Evolutionary conservation across 1,140 invertebrate genomes (phyloP).

Genomic region (Drosophila punjabiensis): DNA sequence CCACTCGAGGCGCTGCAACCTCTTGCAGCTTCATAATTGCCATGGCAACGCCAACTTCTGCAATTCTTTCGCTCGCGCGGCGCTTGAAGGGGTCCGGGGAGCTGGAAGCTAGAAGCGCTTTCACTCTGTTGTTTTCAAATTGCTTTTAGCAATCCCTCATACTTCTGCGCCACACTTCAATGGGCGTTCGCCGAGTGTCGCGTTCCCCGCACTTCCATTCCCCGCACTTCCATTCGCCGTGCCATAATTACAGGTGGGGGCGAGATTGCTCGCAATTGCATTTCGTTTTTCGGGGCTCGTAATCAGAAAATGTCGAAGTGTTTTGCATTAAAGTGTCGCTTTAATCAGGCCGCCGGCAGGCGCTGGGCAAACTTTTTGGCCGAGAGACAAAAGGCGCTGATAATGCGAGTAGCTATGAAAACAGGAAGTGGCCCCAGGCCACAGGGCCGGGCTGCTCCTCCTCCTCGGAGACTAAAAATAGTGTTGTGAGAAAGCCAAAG

Average conservation of each 20-base stretch:
- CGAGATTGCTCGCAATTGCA: constrained; percentile 49
- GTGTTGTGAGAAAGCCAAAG: constrained; percentile 33
- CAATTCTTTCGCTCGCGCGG: constrained; percentile 19
- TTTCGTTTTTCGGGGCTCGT: constrained; percentile 25
- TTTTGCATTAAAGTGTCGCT: constrained; percentile 65
- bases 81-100: constrained; percentile 19
- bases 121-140: constrained; percentile 75
- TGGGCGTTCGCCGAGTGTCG: constrained; percentile 16
- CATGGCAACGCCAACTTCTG: constrained; percentile 56
- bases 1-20: constrained; percentile 48
- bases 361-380: constrained; percentile 38
- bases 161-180: constrained; percentile 44
- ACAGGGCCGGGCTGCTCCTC: not conserved
- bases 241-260: constrained; percentile 46
- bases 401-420: constrained; percentile 27
- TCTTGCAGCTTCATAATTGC: constrained; percentile 66
- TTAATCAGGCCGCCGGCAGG: constrained; percentile 49
- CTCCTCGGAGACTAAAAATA: constrained; percentile 5
- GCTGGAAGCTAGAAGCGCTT: constrained; percentile 46
- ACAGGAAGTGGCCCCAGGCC: constrained; percentile 35
- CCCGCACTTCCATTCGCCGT: constrained; percentile 8
- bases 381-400: constrained; percentile 39
- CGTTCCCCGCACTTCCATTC: not conserved
- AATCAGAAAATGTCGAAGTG: constrained; percentile 52
- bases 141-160: constrained; percentile 76